phyloP scores from a whole-genome alignment of 1,140 invertebrate species.

The Temnothorax nylanderi region DNA sequence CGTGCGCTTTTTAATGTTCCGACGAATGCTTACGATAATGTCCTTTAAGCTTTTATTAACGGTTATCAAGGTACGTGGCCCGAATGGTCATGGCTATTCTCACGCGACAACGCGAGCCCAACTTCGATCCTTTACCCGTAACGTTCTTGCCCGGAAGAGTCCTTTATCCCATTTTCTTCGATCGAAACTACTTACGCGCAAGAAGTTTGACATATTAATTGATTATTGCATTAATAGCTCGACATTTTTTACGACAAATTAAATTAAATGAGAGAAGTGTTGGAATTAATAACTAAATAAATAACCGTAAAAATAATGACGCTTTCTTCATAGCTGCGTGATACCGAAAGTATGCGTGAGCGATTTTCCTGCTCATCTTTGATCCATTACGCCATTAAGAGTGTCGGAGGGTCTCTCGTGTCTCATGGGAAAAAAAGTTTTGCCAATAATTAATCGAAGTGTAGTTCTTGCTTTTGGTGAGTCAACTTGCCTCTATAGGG shows the following conservation, averaged over 20 bases:
- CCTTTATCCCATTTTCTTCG: constrained; percentile 1
- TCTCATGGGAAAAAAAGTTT: constrained; percentile 80
- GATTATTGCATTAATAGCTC: not conserved
- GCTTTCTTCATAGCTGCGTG: not conserved
- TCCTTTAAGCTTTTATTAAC: constrained; percentile 85
- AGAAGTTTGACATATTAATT: not conserved
- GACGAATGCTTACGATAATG: constrained; percentile 84
- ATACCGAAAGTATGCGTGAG: constrained; percentile 13
- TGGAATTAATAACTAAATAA: not conserved
- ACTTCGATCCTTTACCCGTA: constrained; percentile 27
- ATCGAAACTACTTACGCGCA: not conserved
- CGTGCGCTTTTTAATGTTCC: constrained; percentile 85
- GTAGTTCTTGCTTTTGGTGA: constrained; percentile 57
- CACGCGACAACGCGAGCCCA: constrained; percentile 69
- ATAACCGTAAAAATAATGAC: constrained; percentile 12
- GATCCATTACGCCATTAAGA: constrained; percentile 80
- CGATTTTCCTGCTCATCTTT: constrained; percentile 27
- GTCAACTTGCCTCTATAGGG: constrained; percentile 59
- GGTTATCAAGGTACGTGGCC: constrained; percentile 83
- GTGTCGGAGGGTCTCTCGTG: constrained; percentile 70
- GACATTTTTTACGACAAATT: not conserved
- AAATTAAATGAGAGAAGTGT: not conserved
- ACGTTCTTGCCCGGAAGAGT: not conserved
- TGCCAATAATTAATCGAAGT: constrained; percentile 81
- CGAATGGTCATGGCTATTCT: constrained; percentile 80